Conservation (phyloP, 2,797 vertebrate species). For the Hipposideros larvatus region DNA sequence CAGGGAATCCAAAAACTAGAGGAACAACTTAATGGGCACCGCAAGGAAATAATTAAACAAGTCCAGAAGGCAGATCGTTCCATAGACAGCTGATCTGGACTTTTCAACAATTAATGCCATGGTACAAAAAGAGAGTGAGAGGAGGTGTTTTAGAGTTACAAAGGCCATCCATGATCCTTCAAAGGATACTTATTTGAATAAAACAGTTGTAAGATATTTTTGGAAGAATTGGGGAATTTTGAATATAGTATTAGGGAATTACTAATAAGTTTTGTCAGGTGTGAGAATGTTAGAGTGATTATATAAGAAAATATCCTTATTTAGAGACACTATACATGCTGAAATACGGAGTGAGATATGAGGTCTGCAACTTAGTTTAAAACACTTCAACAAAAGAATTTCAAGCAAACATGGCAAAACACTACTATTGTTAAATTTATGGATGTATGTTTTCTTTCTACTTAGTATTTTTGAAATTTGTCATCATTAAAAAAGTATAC, state of each 20-base stretch:
- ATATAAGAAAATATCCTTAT: conserved; percentile 21
- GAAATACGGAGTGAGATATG: background rate
- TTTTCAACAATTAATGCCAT: background rate
- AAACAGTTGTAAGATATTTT: background rate
- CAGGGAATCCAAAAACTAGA: background rate
- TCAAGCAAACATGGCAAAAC: background rate
- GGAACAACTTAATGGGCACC: background rate
- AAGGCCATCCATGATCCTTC: background rate
- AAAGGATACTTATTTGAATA: background rate
- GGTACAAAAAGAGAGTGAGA: background rate
- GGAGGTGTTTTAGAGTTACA: background rate
- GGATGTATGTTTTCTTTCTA: background rate
- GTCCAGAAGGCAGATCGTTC: background rate
- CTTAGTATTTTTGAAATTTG: background rate
- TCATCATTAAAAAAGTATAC: background rate
- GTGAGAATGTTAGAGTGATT: background rate
- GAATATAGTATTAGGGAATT: background rate
- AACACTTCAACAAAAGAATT: background rate
- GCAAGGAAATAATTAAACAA: background rate
- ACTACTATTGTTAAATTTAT: background rate
- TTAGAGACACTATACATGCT: background rate
- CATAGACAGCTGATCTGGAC: background rate
- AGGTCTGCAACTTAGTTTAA: background rate
- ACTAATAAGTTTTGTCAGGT: background rate
- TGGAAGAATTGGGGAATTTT: conserved; percentile 1